Evolutionary conservation across 2,797 vertebrate species (phyloP), one percentile per base, ranked within the genome.

Genomic region (Pangasius krempfi): DNA sequence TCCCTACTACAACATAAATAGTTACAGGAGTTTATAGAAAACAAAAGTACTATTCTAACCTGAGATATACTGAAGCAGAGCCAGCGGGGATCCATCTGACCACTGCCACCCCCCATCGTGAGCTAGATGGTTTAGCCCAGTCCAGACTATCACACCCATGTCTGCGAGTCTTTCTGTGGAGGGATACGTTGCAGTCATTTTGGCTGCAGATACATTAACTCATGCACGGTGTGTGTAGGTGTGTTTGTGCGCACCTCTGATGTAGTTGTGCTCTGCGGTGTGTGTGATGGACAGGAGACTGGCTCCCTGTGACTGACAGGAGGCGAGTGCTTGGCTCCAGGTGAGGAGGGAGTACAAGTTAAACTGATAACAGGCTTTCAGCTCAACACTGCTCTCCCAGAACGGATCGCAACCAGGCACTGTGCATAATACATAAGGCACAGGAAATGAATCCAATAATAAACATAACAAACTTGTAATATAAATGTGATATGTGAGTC

Each of bases 351-450:
- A 98, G 12, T 94, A 94, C 22, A 98, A 90, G 94, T 98, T 99
- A 94, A 99, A 97, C 94, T 99, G 98, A 94, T 99, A 99, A 91
- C 98, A 99, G 1, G 97, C 83, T 0, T 88, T 91, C 2, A 97
- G 95, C 64, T 93, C 91, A 2, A 93, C 92, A 91, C 96, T 96
- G 60, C 95, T 96, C 92, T 98, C 95, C 98, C 98, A 99, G 88
- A 98, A 94, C 10, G 86, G 76, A 0, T 96, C 95, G 33, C 98
- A 99, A 73, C 93, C 94, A 4, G 92, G 92, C 76, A 94, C 97
- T 97, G 89, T 3, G 54, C 3, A 6, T 44, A 89, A 81, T 62
- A 73, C 20, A 89, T 8, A 76, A 66, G 20, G 30, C 37, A 47
- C 22, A 58, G 13, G 20, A 47, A 44, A n/a, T 83, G 27, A 54